Percentiles rank a stretch among this genome's conserved stretches.
Conservation (phyloP, 2,888 invertebrate species). For the Orthonychiurus folsomi region DNA sequence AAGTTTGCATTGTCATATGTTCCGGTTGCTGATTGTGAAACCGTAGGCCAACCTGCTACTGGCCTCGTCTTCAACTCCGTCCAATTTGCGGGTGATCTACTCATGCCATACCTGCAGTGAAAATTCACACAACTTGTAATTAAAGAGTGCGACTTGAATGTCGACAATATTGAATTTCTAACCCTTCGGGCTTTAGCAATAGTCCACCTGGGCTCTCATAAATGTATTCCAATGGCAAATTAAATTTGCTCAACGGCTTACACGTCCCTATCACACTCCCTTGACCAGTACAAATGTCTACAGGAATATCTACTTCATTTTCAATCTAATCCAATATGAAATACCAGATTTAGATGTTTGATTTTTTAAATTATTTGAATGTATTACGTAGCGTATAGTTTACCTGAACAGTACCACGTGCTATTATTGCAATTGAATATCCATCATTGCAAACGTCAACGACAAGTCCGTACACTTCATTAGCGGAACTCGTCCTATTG, state of each 20-base stretch:
- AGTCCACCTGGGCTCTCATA: not conserved
- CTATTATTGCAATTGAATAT: not conserved
- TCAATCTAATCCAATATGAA: too few species aligned
- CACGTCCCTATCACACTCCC: not conserved
- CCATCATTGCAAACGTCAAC: not conserved
- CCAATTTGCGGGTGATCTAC: not conserved
- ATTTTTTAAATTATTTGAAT: too few species aligned
- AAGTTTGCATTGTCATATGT: not conserved
- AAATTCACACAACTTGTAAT: too few species aligned
- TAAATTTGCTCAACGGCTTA: not conserved
- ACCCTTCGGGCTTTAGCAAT: not conserved
- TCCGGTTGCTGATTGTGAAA: not conserved
- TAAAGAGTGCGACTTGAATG: too few species aligned
- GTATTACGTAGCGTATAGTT: too few species aligned
- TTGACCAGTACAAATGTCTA: not conserved
- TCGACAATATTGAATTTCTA: too few species aligned
- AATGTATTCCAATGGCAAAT: not conserved
- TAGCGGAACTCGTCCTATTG: not conserved
- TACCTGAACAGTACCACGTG: not conserved
- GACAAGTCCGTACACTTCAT: not conserved
- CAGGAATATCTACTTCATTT: too few species aligned
- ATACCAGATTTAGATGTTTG: too few species aligned
- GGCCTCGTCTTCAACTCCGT: not conserved
- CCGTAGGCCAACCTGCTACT: not conserved
- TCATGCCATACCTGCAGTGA: not conserved